Conservation (phyloP, 37 sponge, comb jelly and placozoan genomes). For the Ianthella basta region DNA sequence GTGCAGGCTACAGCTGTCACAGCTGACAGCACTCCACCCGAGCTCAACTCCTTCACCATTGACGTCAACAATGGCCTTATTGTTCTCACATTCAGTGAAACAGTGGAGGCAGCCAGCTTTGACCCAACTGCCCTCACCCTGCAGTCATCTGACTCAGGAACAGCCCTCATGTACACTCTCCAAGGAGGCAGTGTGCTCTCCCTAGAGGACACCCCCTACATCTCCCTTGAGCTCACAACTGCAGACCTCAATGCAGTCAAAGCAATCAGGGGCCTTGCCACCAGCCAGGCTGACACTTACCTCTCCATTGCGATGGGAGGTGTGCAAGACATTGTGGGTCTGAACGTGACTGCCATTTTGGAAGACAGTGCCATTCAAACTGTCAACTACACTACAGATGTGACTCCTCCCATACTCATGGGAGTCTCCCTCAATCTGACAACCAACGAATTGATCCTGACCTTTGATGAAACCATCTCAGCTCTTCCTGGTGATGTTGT, state of each 20-base stretch:
- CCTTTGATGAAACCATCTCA: constrained; percentile 90
- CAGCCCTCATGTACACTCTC: constrained; percentile 43
- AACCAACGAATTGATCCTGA: constrained; percentile 55
- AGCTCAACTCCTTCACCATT: constrained; percentile 60
- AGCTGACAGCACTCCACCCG: constrained; percentile 67
- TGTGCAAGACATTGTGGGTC: constrained; percentile 76
- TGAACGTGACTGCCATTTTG: constrained; percentile 62
- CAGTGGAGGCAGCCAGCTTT: constrained; percentile 67
- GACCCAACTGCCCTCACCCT: constrained; percentile 58
- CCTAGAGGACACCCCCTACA: constrained; percentile 40
- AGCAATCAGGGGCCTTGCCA: constrained; percentile 58
- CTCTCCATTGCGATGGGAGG: constrained; percentile 56
- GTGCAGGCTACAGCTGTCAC: constrained; percentile 53
- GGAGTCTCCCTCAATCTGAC: constrained; percentile 77
- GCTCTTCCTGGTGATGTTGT: constrained; percentile 9
- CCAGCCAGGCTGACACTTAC: constrained; percentile 54
- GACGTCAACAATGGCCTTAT: constrained; percentile 72
- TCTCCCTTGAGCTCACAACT: constrained; percentile 58
- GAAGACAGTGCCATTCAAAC: constrained; percentile 36
- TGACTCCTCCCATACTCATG: constrained; percentile 62
- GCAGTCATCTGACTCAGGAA: constrained; percentile 34
- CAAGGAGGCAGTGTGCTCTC: constrained; percentile 37
- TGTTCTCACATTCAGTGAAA: constrained; percentile 71
- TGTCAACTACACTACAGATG: constrained; percentile 56
- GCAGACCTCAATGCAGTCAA: constrained; percentile 83